These are phyloP conservation scores for Campoletis raptor DNA, from an alignment of 2,888 invertebrate species.

Conservation along the genomic window DNA sequence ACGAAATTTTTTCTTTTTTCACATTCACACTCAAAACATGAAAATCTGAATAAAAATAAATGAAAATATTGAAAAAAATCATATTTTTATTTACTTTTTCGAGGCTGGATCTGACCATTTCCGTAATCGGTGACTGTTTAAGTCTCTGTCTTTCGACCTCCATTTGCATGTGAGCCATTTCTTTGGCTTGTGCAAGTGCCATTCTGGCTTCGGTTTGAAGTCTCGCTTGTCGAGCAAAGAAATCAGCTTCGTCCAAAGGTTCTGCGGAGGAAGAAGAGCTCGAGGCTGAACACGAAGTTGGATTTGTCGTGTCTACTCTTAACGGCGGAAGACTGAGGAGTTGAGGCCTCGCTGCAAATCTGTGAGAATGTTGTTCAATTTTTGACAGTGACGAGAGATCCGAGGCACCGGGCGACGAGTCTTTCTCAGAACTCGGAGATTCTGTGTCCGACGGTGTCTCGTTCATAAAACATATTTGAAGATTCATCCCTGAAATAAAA, in stretches of 20 bases:
- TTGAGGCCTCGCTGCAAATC: conserved; percentile 77
- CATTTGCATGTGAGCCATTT: conserved; percentile 97
- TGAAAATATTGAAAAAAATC: neutral
- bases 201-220: conserved; percentile 95
- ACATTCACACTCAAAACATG: neutral
- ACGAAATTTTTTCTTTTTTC: neutral
- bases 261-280: conserved; percentile 68
- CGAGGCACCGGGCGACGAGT: conserved; percentile 80
- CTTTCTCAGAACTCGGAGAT: conserved; percentile 91
- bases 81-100: conserved; percentile 87
- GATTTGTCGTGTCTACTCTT: conserved; percentile 78
- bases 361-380: conserved; percentile 52
- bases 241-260: conserved; percentile 89
- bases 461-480: conserved; percentile 98
- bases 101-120: conserved; percentile 93
- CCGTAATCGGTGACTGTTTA: conserved; percentile 93
- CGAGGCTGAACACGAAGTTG: conserved; percentile 62
- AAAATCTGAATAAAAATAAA: conserved; percentile 14
- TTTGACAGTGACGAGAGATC: conserved; percentile 72
- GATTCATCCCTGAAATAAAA: conserved; percentile 91
- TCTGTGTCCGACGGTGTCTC: conserved; percentile 95
- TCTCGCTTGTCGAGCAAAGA: conserved; percentile 91
- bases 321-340: conserved; percentile 81
- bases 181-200: conserved; percentile 95
- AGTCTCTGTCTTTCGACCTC: conserved; percentile 91